Percentiles rank a stretch among this genome's conserved stretches.
Evolutionary conservation across 2,113 vertebrate species (phyloP).

Genomic region (Delphinapterus leucas): DNA sequence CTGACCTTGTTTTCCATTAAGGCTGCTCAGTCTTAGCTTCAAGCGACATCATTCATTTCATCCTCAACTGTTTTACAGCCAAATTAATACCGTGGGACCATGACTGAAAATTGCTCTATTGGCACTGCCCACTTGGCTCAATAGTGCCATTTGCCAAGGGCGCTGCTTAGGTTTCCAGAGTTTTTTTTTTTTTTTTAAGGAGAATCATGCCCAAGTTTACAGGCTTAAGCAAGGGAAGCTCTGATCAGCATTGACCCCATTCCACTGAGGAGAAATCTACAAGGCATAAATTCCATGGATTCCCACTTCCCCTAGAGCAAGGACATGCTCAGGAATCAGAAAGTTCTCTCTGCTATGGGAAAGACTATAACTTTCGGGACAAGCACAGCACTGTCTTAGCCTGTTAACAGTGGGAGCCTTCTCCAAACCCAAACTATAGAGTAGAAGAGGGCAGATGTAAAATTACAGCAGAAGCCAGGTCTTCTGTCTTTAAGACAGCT

Average conservation of each 20-base stretch:
- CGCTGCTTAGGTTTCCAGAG: not conserved
- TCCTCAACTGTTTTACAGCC: not conserved
- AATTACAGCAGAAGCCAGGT: not conserved
- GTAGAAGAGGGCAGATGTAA: not conserved
- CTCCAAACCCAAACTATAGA: not conserved
- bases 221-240: not conserved
- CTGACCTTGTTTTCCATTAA: conserved; percentile 23
- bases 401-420: too few species aligned
- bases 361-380: not conserved
- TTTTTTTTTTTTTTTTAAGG: too few species aligned
- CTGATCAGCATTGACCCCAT: not conserved
- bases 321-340: not conserved
- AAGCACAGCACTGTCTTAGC: not conserved
- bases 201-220: not conserved
- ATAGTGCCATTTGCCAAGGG: not conserved
- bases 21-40: not conserved
- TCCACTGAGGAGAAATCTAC: not conserved
- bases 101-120: not conserved
- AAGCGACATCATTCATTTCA: not conserved
- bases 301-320: not conserved
- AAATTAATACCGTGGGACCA: not conserved
- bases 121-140: not conserved
- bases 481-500: not conserved
- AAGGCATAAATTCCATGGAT: not conserved
- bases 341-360: not conserved